A percentile compares a stretch with the other conserved stretches of the same genome.
Evolutionary conservation across 2,113 vertebrate genomes (phyloP).

Genomic region (Alosa alosa): DNA sequence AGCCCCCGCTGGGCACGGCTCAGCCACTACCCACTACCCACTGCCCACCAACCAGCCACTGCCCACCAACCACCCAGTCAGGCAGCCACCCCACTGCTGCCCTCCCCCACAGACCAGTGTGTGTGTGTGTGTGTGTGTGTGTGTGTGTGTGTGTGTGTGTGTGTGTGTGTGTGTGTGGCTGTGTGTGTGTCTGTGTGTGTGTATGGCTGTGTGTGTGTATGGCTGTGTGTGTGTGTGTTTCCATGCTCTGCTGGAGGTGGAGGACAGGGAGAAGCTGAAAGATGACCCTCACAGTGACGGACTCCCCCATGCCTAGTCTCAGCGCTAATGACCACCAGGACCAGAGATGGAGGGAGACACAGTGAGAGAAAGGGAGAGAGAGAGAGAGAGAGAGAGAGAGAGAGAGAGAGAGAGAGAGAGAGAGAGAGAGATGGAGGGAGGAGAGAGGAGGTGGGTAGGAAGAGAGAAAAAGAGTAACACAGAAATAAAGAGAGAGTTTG

Average conservation of each 20-base stretch:
- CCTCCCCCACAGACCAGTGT: not conserved
- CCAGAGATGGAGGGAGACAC: slow-evolving; percentile 24
- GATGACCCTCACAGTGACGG: slow-evolving; percentile 35
- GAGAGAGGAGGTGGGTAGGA: too few species aligned
- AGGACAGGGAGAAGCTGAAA: slow-evolving; percentile 6
- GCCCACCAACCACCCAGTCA: too few species aligned
- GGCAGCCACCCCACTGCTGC: not conserved
- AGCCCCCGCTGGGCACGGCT: slow-evolving; percentile 51
- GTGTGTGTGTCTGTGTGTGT: not conserved
- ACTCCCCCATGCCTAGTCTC: slow-evolving; percentile 29
- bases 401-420: too few species aligned
- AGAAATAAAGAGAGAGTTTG: not conserved
- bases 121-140: slow-evolving; percentile 10
- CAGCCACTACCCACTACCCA: not conserved
- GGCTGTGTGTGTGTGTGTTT: not conserved
- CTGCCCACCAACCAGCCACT: not conserved
- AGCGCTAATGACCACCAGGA: slow-evolving; percentile 40
- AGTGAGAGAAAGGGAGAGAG: slow-evolving; percentile 16
- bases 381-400: too few species aligned
- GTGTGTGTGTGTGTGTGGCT: not conserved
- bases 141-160: slow-evolving; percentile 8
- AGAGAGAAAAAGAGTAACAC: not conserved
- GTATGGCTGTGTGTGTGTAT: not conserved
- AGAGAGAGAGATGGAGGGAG: not conserved
- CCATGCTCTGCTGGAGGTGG: slow-evolving; percentile 2